Percentiles rank a stretch among this genome's conserved stretches.
These are phyloP conservation scores for Carlito syrichta DNA, from an alignment of 2,113 vertebrate species.

Conservation along the genomic window DNA sequence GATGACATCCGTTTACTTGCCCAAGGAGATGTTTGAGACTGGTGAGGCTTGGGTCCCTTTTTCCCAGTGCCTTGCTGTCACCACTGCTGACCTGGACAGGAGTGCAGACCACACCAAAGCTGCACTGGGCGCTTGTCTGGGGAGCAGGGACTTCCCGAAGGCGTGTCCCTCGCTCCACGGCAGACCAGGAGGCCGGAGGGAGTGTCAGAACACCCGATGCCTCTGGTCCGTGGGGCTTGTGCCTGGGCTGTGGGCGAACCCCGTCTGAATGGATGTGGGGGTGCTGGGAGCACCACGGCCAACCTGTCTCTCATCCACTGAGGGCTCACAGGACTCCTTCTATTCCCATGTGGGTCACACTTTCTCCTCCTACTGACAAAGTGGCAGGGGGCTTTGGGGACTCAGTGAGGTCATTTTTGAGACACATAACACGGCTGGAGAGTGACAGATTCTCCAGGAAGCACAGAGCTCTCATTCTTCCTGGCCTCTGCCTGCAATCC, in stretches of 20 bases:
- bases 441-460: background rate
- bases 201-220: background rate
- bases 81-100: rapidly evolving
- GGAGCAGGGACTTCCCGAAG: background rate
- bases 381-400: background rate
- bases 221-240: background rate
- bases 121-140: rapidly evolving
- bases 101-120: background rate
- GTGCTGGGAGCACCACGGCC: background rate
- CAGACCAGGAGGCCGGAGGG: background rate
- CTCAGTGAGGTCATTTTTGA: background rate
- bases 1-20: background rate
- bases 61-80: background rate
- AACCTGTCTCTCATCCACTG: background rate
- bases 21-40: background rate
- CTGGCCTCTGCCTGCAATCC: background rate
- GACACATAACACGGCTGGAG: background rate
- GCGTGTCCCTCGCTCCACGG: background rate
- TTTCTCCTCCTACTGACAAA: background rate
- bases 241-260: background rate
- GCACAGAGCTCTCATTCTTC: background rate
- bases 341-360: background rate
- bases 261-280: background rate
- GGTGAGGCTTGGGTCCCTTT: background rate
- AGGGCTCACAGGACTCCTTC: too few relatives aligned